Conservation (phyloP, 2,113 vertebrate genomes). For the Corapipo altera region DNA sequence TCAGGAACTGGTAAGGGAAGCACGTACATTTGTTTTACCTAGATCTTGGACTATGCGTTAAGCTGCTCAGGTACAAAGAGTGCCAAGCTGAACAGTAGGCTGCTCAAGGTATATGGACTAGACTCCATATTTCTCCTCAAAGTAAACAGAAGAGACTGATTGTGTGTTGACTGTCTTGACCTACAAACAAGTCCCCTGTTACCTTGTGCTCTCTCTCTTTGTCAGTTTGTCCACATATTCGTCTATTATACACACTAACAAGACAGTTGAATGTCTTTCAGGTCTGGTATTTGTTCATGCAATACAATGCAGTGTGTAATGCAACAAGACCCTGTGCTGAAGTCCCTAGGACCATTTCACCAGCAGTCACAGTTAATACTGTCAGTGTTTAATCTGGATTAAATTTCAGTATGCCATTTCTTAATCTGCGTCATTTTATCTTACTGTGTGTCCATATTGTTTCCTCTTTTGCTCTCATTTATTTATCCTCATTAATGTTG, state of each 20-base stretch:
- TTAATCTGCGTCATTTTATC: fast-evolving
- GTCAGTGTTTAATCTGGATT: background rate
- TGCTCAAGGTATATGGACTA: background rate
- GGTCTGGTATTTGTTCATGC: background rate
- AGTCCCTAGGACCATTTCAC: background rate
- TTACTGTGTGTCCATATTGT: background rate
- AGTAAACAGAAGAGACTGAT: background rate
- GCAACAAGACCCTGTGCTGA: background rate
- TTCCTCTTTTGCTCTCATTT: background rate
- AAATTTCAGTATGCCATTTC: background rate
- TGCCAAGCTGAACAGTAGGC: background rate
- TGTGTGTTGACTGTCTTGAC: background rate
- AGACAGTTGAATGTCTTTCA: fast-evolving
- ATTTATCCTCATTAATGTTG: conserved; percentile 25
- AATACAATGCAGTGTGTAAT: background rate
- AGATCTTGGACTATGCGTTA: background rate
- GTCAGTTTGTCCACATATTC: background rate
- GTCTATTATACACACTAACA: background rate
- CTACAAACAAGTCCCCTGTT: background rate
- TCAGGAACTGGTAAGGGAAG: background rate
- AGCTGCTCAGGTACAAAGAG: background rate
- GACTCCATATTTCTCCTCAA: background rate
- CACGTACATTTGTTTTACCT: background rate
- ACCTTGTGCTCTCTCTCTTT: background rate
- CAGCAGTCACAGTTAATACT: background rate